These are phyloP conservation scores for Hybos culiciformis DNA, from an alignment of 2,888 invertebrate species.

Conservation along the genomic window DNA sequence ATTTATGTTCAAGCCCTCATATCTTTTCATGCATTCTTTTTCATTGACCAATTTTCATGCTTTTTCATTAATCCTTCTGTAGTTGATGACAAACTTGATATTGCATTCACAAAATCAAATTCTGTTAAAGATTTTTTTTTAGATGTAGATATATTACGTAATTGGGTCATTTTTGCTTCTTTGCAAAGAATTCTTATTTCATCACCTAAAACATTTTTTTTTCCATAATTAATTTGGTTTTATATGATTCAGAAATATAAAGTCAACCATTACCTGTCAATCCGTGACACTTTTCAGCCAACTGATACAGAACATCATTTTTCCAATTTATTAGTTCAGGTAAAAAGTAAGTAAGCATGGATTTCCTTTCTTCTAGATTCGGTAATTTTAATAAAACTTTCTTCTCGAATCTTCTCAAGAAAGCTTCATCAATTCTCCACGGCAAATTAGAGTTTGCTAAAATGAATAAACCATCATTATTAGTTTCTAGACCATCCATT, in stretches of 20 bases:
- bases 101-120: too few relatives aligned
- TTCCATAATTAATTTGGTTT: neutral
- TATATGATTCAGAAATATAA: neutral
- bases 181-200: constrained; percentile 79
- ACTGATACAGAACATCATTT: constrained; percentile 22
- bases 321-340: constrained; percentile 29
- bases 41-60: too few relatives aligned
- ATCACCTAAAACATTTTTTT: constrained; percentile 61
- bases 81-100: too few relatives aligned
- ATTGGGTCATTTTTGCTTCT: constrained; percentile 66
- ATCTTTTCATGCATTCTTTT: too few relatives aligned
- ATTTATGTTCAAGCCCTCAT: too few relatives aligned
- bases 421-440: constrained; percentile 83
- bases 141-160: too few relatives aligned
- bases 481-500: constrained; percentile 61
- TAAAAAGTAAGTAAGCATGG: constrained; percentile 52
- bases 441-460: constrained; percentile 85
- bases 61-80: too few relatives aligned
- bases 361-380: constrained; percentile 45
- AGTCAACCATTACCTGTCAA: constrained; percentile 52
- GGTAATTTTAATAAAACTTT: constrained; percentile 71
- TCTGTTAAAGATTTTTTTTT: too few relatives aligned
- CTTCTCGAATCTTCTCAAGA: constrained; percentile 78
- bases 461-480: constrained; percentile 51
- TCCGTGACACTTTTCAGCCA: constrained; percentile 48